Evolutionary conservation across 2,113 vertebrate species (phyloP), one percentile per base, ranked within the genome.

Genomic region (Struthidea cinerea): DNA sequence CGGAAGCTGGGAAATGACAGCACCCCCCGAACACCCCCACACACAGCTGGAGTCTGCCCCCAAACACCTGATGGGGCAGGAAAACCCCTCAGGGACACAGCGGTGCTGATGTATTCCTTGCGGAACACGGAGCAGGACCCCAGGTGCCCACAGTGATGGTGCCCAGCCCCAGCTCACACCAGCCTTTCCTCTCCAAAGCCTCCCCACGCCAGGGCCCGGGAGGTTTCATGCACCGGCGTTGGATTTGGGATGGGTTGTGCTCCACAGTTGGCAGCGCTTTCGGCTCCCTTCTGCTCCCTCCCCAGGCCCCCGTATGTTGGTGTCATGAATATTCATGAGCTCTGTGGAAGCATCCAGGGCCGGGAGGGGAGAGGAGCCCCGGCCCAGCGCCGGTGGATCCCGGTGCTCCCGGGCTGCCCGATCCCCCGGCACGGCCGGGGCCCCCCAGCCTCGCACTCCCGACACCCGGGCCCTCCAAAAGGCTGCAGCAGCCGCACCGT

Each of bases 1-100:
- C 2, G 67, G 41, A 8, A 70, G 46, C 50, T 1, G 1, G 39
- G 50, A 9, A 49, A 5, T 1, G 2, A 30, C n/a, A 56, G 37
- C 24, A 27, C 7, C 37, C 68, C 49, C 60, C 7, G 2, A 11
- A 11, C 37, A 23, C 33, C 68, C 37, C 1, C 64, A 1, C 22
- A 4, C 33, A 8, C 15, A 7, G 18, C 55, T 23, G 42, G 41
- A 10, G 30, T 4, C 16, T 17, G 11, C 11, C 26, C 42, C 19
- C 39, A 2, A 2, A 4, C 32, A 9, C 47, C 26, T 0, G 18
- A 3, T 0, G 11, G 18, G 67, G 44, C 4, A 0, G 33, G 21
- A 9, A 15, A 44, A 13, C 16, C 16, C 35, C 23, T 0, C 17
- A 10, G 55, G 57, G 52, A 7, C n/a, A 2, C 8, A 1, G 39